Evolutionary conservation across 2,113 vertebrate genomes (phyloP).

Genomic region (Strix uralensis): DNA sequence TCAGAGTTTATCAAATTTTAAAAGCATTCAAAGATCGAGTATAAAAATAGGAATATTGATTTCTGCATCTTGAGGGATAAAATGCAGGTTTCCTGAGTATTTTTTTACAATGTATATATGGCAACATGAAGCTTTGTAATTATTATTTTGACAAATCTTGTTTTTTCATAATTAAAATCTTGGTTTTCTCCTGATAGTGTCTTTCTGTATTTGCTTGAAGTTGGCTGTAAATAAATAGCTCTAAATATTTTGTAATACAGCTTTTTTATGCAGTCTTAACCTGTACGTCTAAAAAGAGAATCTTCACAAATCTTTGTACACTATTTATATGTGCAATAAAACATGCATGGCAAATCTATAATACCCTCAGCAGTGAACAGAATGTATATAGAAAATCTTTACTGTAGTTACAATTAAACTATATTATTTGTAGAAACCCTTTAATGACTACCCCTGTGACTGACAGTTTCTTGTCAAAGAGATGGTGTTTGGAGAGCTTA

Average conservation of each 20-base stretch:
- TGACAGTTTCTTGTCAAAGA: not conserved
- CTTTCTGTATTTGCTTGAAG: conserved; percentile 70
- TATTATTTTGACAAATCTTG: conserved; percentile 78
- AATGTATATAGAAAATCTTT: conserved; percentile 72
- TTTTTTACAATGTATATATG: conserved; percentile 79
- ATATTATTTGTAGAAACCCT: conserved; percentile 68
- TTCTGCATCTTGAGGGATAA: conserved; percentile 72
- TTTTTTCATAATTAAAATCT: conserved; percentile 70
- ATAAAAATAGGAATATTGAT: conserved; percentile 65
- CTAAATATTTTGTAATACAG: conserved; percentile 76
- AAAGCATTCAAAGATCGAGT: conserved; percentile 38
- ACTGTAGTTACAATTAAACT: conserved; percentile 77
- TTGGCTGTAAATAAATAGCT: conserved; percentile 76
- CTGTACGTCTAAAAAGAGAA: conserved; percentile 47
- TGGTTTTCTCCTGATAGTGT: conserved; percentile 69
- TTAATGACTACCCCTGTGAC: not conserved
- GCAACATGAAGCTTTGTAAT: conserved; percentile 72
- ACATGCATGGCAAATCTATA: conserved; percentile 51
- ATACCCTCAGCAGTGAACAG: conserved; percentile 73
- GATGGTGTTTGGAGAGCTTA: not conserved
- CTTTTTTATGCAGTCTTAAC: conserved; percentile 64
- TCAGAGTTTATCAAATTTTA: conserved; percentile 61
- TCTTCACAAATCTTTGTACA: conserved; percentile 71
- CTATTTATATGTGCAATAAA: conserved; percentile 76
- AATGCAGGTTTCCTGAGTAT: conserved; percentile 72